These are phyloP conservation scores for Lepidocolaptes lacrymiger DNA, from an alignment of 2,797 vertebrate species.

Conservation along the genomic window DNA sequence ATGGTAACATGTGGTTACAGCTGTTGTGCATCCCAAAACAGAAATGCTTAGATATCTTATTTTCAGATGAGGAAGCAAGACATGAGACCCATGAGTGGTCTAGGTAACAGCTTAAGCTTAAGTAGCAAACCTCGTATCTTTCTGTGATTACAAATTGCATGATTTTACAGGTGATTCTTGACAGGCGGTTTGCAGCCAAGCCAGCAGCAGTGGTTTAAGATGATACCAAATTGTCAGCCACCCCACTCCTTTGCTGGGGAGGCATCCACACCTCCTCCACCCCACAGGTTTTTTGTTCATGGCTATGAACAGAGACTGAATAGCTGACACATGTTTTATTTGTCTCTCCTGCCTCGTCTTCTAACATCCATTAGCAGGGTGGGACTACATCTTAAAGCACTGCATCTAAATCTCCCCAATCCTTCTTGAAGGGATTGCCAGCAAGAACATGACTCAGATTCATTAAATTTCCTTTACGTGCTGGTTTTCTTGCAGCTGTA, in stretches of 20 bases:
- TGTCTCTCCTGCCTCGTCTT: neutral
- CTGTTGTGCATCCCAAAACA: rapidly evolving
- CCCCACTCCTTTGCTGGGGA: neutral
- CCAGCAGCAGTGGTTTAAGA: neutral
- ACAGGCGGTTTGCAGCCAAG: neutral
- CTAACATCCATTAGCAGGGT: neutral
- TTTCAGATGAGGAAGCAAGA: neutral
- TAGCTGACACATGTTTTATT: neutral
- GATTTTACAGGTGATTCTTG: neutral
- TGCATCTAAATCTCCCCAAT: neutral
- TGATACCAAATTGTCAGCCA: neutral
- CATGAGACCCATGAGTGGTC: rapidly evolving
- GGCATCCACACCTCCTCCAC: neutral
- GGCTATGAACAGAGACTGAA: neutral
- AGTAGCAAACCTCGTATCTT: neutral
- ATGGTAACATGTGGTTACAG: rapidly evolving
- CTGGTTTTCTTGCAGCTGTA: neutral
- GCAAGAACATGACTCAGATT: neutral
- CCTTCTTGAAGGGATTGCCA: neutral
- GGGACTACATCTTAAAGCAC: neutral
- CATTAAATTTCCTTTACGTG: neutral
- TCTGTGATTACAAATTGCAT: neutral
- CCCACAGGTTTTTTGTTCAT: neutral
- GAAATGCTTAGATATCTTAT: neutral
- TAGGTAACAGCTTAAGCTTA: neutral